phyloP scores from a whole-genome alignment of 2,888 invertebrate species.

The Malthinus flaveolus region DNA sequence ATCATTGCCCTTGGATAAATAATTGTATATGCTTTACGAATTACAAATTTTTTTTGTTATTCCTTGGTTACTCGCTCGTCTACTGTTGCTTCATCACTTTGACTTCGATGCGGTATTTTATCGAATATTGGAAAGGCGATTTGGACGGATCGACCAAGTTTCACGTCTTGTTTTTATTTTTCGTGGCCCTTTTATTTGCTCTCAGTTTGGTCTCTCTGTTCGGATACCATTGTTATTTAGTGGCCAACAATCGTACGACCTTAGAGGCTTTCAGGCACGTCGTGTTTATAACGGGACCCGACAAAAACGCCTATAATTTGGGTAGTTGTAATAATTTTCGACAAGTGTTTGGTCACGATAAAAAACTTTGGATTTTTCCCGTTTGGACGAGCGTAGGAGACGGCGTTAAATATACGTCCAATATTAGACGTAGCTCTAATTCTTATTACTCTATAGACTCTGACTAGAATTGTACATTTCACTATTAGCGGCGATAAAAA shows the following conservation, averaged over 20 bases:
- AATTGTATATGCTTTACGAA: constrained; percentile 95
- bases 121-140: constrained; percentile 81
- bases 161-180: constrained; percentile 92
- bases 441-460: constrained; percentile 9
- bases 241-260: constrained; percentile 86
- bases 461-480: background rate
- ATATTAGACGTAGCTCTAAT: background rate
- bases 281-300: constrained; percentile 84
- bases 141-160: constrained; percentile 75
- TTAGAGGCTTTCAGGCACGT: constrained; percentile 93
- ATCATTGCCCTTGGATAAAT: constrained; percentile 97
- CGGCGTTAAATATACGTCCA: constrained; percentile 30
- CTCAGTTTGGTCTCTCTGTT: constrained; percentile 89
- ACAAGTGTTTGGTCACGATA: constrained; percentile 90
- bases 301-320: constrained; percentile 90
- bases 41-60: constrained; percentile 95
- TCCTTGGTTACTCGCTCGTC: constrained; percentile 84
- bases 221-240: constrained; percentile 91
- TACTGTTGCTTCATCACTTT: constrained; percentile 85
- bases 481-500: no score
- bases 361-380: constrained; percentile 82
- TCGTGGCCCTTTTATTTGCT: constrained; percentile 92
- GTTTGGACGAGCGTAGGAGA: constrained; percentile 76
- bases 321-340: constrained; percentile 85
- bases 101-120: constrained; percentile 80